A percentile compares a stretch with the other conserved stretches of the same genome.
Conservation (phyloP, 2,888 invertebrate species). For the Busseola fusca region DNA sequence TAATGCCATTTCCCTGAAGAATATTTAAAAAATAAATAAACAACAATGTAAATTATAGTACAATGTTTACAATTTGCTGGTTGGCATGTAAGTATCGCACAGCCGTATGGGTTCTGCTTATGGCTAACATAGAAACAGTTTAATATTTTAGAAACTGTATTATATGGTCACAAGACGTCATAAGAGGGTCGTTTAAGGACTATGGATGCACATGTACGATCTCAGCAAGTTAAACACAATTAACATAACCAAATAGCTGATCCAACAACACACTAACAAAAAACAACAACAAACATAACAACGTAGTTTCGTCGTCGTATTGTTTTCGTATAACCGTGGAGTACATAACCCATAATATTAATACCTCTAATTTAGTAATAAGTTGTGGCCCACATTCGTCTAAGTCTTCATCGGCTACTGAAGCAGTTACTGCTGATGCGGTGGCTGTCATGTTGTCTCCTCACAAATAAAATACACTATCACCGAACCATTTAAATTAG, state of each 20-base stretch:
- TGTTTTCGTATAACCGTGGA: background rate
- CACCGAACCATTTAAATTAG: constrained; percentile 68
- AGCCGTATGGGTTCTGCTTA: background rate
- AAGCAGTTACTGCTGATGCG: constrained; percentile 86
- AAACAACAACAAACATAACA: background rate
- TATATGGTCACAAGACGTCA: background rate
- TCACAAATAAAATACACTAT: constrained; percentile 50
- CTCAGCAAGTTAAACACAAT: background rate
- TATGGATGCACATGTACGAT: background rate
- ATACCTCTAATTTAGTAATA: constrained; percentile 92
- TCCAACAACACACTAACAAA: background rate
- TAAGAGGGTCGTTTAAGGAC: too few relatives aligned
- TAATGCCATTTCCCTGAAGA: constrained; percentile 96
- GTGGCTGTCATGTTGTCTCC: constrained; percentile 78
- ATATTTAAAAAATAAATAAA: background rate
- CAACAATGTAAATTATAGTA: background rate
- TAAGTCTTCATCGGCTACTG: constrained; percentile 85
- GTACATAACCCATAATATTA: background rate
- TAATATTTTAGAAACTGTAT: background rate
- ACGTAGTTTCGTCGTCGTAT: background rate
- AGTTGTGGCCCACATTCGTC: constrained; percentile 93
- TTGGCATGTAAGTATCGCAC: background rate
- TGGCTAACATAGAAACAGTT: background rate
- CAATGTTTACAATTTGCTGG: background rate
- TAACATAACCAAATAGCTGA: background rate